These are phyloP conservation scores for Styela clava DNA, from an alignment of 23 tunicate genomes.

Conservation along the genomic window DNA sequence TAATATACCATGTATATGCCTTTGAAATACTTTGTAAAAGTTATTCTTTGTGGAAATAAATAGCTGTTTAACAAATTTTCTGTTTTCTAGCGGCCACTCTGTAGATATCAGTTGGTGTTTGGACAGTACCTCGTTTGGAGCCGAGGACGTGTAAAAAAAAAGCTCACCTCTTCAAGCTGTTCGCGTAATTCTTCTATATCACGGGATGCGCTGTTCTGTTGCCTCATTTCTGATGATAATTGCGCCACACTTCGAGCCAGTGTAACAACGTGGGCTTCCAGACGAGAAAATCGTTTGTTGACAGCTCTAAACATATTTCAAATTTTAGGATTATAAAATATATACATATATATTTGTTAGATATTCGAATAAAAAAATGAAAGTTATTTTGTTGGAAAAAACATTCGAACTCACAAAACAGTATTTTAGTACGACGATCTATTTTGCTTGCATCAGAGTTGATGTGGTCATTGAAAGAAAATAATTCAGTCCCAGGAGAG, in stretches of 20 bases:
- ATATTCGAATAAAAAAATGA: not conserved
- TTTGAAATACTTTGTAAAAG: too few relatives aligned
- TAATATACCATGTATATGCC: too few relatives aligned
- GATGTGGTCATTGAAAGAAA: too few relatives aligned
- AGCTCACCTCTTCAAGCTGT: constrained; percentile 69
- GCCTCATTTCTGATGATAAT: constrained; percentile 69
- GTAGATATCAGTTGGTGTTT: not conserved
- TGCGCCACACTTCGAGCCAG: constrained; percentile 79
- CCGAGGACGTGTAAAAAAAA: too few relatives aligned
- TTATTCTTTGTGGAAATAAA: too few relatives aligned
- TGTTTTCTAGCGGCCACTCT: too few relatives aligned
- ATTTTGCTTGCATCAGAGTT: too few relatives aligned
- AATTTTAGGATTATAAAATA: not conserved
- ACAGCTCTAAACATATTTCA: constrained; percentile 53
- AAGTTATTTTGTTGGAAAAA: not conserved
- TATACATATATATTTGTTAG: not conserved
- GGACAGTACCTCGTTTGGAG: too few relatives aligned
- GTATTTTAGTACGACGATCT: too few relatives aligned
- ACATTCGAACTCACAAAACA: not conserved
- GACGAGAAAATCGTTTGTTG: constrained; percentile 60
- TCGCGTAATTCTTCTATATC: constrained; percentile 63
- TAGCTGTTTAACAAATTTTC: too few relatives aligned
- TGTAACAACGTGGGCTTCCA: constrained; percentile 75
- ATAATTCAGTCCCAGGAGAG: too few relatives aligned
- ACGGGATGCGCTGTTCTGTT: constrained; percentile 42